phyloP scores from a whole-genome alignment of 2,797 vertebrate genomes.

The Otus scops region DNA sequence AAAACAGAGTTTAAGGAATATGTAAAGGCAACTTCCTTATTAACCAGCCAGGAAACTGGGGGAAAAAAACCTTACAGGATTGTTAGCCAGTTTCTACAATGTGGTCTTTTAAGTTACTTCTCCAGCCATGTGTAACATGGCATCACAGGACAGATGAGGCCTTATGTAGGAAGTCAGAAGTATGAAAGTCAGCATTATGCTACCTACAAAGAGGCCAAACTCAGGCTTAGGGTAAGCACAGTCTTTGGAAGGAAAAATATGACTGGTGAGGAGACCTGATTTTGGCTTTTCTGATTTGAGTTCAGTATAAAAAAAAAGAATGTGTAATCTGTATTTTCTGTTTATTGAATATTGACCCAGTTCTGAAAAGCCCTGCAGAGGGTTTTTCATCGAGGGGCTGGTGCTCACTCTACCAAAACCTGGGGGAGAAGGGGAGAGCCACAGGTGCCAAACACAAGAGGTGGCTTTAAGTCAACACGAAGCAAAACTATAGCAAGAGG shows the following conservation, averaged over 20 bases:
- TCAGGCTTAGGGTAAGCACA: neutral
- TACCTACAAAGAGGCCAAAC: neutral
- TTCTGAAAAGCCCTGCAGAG: neutral
- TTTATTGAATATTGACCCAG: too few species aligned
- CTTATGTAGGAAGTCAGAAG: neutral
- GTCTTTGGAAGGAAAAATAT: neutral
- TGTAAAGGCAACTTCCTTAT: neutral
- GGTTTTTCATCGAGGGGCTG: neutral
- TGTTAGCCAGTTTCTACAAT: neutral
- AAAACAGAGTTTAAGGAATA: neutral
- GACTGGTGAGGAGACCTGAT: neutral
- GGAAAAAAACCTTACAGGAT: accelerated
- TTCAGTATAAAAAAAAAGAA: neutral
- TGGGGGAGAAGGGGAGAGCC: neutral
- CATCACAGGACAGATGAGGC: neutral
- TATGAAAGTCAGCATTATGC: neutral
- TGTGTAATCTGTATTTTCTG: too few species aligned
- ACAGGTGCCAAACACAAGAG: neutral
- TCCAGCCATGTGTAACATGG: neutral
- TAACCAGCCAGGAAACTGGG: neutral
- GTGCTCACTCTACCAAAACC: neutral
- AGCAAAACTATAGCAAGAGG: neutral
- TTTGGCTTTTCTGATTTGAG: neutral
- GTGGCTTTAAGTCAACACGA: neutral
- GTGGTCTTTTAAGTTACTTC: neutral